Percentiles rank a stretch among this genome's conserved stretches.
Evolutionary conservation across 1,140 invertebrate species (phyloP).

Genomic region (Amyelois transitella): DNA sequence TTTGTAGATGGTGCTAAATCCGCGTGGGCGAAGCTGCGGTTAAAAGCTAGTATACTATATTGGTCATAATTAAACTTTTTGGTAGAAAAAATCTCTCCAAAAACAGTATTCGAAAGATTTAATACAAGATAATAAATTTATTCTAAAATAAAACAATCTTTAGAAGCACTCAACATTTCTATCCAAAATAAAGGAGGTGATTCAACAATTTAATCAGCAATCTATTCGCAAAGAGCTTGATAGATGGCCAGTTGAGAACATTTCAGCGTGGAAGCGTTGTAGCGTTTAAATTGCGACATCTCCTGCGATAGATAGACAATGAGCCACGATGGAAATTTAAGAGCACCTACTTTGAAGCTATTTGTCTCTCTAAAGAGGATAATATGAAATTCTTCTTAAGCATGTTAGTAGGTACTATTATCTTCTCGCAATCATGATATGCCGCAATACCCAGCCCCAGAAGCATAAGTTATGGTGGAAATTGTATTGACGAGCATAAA

Average conservation of each 20-base stretch:
- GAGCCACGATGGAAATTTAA: conserved; percentile 34
- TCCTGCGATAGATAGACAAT: conserved; percentile 41
- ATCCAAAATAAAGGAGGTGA: conserved; percentile 39
- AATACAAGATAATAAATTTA: neutral
- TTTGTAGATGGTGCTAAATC: too few species aligned
- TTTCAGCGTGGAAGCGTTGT: conserved; percentile 37
- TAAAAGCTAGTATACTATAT: too few species aligned
- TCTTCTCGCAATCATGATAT: too few species aligned
- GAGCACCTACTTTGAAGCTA: conserved; percentile 21
- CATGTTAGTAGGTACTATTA: too few species aligned
- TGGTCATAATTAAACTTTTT: too few species aligned
- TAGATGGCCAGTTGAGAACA: conserved; percentile 50
- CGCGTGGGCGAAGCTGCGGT: too few species aligned
- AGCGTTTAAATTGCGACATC: conserved; percentile 44
- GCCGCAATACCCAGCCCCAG: too few species aligned
- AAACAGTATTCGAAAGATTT: too few species aligned
- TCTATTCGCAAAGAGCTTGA: conserved; percentile 53
- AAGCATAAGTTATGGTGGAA: too few species aligned
- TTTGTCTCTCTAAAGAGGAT: conserved; percentile 12
- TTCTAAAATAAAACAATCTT: conserved; percentile 3
- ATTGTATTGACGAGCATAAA: too few species aligned
- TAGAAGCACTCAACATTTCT: conserved; percentile 19
- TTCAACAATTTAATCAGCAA: conserved; percentile 56
- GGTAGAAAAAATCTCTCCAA: too few species aligned
- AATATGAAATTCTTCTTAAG: neutral